phyloP scores from a whole-genome alignment of 2,797 vertebrate species.

The Nannoperca obscura region DNA sequence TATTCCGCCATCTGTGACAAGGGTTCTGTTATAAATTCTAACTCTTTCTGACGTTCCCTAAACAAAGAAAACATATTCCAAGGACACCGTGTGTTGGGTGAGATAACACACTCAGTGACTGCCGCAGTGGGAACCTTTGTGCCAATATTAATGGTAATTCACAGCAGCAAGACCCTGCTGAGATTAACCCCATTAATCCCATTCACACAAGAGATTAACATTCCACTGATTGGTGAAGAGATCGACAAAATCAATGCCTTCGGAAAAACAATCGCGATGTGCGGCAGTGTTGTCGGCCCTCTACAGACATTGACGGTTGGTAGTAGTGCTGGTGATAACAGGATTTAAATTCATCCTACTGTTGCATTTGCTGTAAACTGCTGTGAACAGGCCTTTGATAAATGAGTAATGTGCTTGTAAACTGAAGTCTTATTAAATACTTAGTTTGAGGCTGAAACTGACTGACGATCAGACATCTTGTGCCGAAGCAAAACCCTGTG shows the following conservation, averaged over 20 bases:
- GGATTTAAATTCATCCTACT: not conserved
- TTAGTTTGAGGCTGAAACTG: constrained; percentile 15
- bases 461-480: constrained; percentile 9
- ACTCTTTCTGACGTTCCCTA: constrained; percentile 40
- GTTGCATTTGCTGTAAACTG: constrained; percentile 13
- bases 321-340: constrained; percentile 1
- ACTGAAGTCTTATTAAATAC: constrained; percentile 14
- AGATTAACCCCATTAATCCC: constrained; percentile 73
- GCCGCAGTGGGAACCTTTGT: constrained; percentile 49
- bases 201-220: constrained; percentile 67
- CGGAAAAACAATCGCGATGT: constrained; percentile 19
- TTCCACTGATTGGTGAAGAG: constrained; percentile 15
- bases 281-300: not conserved
- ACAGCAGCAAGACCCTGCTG: constrained; percentile 44
- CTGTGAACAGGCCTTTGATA: constrained; percentile 16
- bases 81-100: constrained; percentile 53
- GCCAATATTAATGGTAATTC: constrained; percentile 64
- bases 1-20: constrained; percentile 70
- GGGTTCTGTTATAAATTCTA: constrained; percentile 64
- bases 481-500: not conserved
- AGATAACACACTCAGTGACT: constrained; percentile 64
- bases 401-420: not conserved
- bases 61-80: constrained; percentile 65
- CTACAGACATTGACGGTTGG: not conserved
- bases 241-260: constrained; percentile 54